Evolutionary conservation across 35 echinoderm and acorn worm genomes (phyloP), one percentile per base, ranked within the genome.

Genomic region (Ophiothrix spiculata): DNA sequence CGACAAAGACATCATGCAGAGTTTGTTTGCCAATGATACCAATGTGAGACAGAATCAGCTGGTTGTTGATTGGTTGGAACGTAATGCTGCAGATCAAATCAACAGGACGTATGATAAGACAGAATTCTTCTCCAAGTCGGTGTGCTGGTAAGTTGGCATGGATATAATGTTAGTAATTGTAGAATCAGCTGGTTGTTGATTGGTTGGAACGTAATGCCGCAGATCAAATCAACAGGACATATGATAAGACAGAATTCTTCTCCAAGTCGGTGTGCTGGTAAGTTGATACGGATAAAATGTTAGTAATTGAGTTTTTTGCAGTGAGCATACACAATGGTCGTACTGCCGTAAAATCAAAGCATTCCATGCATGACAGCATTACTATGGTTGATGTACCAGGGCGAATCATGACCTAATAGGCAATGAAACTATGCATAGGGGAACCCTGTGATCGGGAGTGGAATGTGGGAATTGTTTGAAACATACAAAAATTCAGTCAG

Each of bases 221-320:
- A 1, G 95, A 98, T 40, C 80, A 91, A 75, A n/a, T 89, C 34
- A 75, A 56, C 39, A 80, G 49, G 38, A 56, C 82, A 35, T 86
- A 89, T 46, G 92, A 98, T 35, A 88, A 88, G 82, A 92, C 92
- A 8, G 90, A 93, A 64, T 98, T 85, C 80, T 98, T 91, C 81
- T 98, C 95, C 0, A 88, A 94, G 80, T 91, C 91, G 40, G 88
- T 98, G 13, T 94, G 95, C 75, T 98, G 95, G 95, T 98, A 56
- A 88, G 77, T 15, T n/a, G n/a, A n/a, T n/a, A n/a, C n/a, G n/a
- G n/a, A n/a, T n/a, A n/a, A n/a, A n/a, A n/a, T n/a, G n/a, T n/a
- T n/a, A n/a, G n/a, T n/a, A n/a, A n/a, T n/a, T n/a, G n/a, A n/a
- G n/a, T n/a, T n/a, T n/a, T n/a, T n/a, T n/a, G n/a, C n/a, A n/a